A percentile compares a stretch with the other conserved stretches of the same genome.
These are phyloP conservation scores for Coelinius sp. DNA, from an alignment of 2,888 invertebrate species.

Conservation along the genomic window DNA sequence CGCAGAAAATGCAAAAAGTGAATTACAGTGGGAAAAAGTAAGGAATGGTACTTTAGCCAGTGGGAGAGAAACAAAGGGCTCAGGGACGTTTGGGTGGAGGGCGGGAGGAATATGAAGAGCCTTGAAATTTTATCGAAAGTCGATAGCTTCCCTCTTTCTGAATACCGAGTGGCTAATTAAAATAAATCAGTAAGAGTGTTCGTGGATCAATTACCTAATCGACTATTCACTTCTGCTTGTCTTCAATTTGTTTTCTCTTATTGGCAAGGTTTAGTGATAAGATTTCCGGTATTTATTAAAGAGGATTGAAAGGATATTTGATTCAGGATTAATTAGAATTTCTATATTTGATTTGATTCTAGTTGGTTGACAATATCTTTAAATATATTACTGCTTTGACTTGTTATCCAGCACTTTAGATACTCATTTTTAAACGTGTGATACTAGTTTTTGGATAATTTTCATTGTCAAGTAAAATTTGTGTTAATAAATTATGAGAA, in stretches of 20 bases:
- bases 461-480: background rate
- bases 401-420: background rate
- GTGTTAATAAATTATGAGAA: background rate
- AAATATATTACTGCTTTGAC: too few species aligned
- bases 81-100: too few species aligned
- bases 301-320: background rate
- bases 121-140: conserved; percentile 44
- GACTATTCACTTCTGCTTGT: conserved; percentile 57
- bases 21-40: conserved; percentile 39
- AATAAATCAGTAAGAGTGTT: conserved; percentile 59
- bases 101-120: conserved; percentile 5
- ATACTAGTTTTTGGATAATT: background rate
- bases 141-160: conserved; percentile 40
- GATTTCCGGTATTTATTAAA: background rate
- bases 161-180: conserved; percentile 53
- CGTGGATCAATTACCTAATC: conserved; percentile 47
- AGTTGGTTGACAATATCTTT: too few species aligned
- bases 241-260: conserved; percentile 37
- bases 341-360: background rate
- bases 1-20: conserved; percentile 31
- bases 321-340: background rate
- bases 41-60: conserved; percentile 17
- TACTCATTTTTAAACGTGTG: background rate
- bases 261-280: background rate
- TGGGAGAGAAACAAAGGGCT: conserved; percentile 1